These are phyloP conservation scores for Enteromius paludinosus DNA, from an alignment of 2,797 vertebrate species.

Conservation along the genomic window DNA sequence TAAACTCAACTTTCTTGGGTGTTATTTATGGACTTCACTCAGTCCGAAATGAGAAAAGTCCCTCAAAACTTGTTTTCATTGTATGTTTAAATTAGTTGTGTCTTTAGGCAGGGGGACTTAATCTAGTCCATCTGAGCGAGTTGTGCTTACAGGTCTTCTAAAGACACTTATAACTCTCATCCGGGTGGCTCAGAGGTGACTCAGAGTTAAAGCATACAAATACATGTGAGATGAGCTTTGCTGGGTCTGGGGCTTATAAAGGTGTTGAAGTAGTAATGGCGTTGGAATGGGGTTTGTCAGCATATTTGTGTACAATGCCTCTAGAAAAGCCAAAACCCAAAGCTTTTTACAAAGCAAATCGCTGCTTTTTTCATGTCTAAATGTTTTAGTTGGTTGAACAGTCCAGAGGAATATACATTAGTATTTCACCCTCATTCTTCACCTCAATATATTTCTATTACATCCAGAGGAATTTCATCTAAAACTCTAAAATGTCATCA, in stretches of 20 bases:
- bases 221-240: constrained; percentile 21
- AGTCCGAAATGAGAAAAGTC: neutral
- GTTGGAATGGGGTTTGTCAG: constrained; percentile 48
- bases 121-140: neutral
- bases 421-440: neutral
- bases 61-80: neutral
- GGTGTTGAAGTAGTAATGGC: neutral
- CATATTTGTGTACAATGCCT: constrained; percentile 7
- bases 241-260: constrained; percentile 19
- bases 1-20: neutral
- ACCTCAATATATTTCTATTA: neutral
- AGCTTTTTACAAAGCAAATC: neutral
- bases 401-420: neutral
- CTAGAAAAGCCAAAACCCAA: constrained; percentile 19
- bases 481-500: neutral
- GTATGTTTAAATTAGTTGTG: constrained; percentile 16
- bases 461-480: neutral
- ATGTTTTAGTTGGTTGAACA: constrained; percentile 1
- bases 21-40: neutral
- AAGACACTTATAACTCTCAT: neutral
- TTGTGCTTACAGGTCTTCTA: neutral
- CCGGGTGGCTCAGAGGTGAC: constrained; percentile 24
- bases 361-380: neutral
- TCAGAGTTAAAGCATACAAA: constrained; percentile 26
- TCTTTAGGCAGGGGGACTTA: neutral